Evolutionary conservation across 2,888 invertebrate genomes (phyloP), one percentile per base, ranked within the genome.

Genomic region (Drosophila villosipedis): DNA sequence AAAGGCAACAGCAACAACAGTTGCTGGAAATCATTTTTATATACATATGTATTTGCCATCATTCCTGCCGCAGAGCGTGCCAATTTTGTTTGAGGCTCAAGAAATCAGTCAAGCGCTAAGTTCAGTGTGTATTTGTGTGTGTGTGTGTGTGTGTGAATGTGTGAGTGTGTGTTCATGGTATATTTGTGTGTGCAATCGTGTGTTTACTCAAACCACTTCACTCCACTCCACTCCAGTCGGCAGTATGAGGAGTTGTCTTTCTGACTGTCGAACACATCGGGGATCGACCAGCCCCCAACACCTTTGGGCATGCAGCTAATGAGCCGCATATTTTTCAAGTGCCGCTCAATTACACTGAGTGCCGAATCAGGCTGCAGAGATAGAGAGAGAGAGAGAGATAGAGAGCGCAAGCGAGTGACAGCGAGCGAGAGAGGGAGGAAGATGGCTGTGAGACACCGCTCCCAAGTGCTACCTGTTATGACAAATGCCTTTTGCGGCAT

Each of bases 281-380:
- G 72, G 72, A 47, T 47, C 47, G 35, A 19, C 7, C 16, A 5
- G 19, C 28, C 30, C n/a, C 62, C 55, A 76, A 73, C 82, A 82
- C 76, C 82, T 70, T 72, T 63, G 76, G 72, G 78, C 57, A 70
- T 64, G 74, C 76, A 83, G 74, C 89, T 88, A 88, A 88, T 86
- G 91, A 88, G 86, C 83, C 88, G 84, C 84, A 90, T 78, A 86
- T 90, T 89, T 83, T 78, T 77, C 75, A 90, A 88, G 88, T 89
- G 87, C 73, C 76, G 81, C 88, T 86, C 88, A 89, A 88, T 88
- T 88, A 90, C 90, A 78, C 72, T 90, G 89, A 88, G 89, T 90
- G 90, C 90, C 30, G 73, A 73, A 67, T 81, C 58, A 52, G 64
- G 53, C 57, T 57, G 33, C 0, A n/a, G 22, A 60, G 58, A 58